Evolutionary conservation across 2,888 invertebrate species (phyloP), one percentile per base, ranked within the genome.

Genomic region (Aspidiotus destructor): DNA sequence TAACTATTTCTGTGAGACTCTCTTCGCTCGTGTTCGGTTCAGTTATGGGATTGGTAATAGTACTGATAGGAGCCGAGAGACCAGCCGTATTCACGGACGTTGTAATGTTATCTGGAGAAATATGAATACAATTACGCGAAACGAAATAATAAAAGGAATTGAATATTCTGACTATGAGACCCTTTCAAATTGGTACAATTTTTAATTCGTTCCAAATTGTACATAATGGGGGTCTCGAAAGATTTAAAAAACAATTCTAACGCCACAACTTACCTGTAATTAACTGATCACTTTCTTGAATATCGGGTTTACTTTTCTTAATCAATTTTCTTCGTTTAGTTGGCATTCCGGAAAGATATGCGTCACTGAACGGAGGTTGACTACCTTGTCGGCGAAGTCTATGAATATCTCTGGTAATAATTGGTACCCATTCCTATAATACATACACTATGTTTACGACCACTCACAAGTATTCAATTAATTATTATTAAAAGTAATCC

Each of bases 321-420:
- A 87, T 81, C 72, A 92, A 82, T 77, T 91, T 89, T 72, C 94
- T 86, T 70, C 93, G 84, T 77, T 93, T 91, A 54, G 88, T 86
- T 13, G 96, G 92, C 86, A 95, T 88, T 11, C 92, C 91, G 9
- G 88, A 85, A 58, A 94, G 80, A 77, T 95, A 96, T 0, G 91
- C 92, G 79, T 95, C 94, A 75, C 94, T 94, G 77, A 87, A 88
- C 41, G 88, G 85, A 8, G 77, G 74, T 72, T 81, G 81, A 11
- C 77, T 71, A 64, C 73, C 74, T 72, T 85, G 83, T 62, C 83
- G 78, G 65, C 85, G 80, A 77, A 92, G 93, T 69, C 84, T 80
- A 73, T 85, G 84, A 62, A 86, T 82, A 77, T 96, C 95, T 70
- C 86, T 83, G 9, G 87, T 84, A 72, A 96, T 89, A 72, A 93